Evolutionary conservation across 2,113 vertebrate genomes (phyloP).

Genomic region (Gulo gulo): DNA sequence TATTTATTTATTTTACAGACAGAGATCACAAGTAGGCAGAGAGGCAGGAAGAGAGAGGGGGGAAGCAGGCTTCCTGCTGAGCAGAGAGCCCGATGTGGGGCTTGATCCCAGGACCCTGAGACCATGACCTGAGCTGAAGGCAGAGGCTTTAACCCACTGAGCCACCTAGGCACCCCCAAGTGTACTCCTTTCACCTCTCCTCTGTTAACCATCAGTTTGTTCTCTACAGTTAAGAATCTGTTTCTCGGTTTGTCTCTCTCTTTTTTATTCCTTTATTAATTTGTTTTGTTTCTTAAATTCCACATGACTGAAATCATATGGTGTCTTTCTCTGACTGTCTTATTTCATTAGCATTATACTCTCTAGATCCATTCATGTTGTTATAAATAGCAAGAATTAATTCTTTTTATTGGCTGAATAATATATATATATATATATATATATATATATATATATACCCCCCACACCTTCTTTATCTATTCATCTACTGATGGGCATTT

Average conservation of each 20-base stretch:
- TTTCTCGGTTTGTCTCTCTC: background rate
- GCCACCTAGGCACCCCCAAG: too few relatives aligned
- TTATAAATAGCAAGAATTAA: background rate
- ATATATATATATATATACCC: background rate
- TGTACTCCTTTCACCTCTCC: background rate
- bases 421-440: background rate
- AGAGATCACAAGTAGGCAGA: too few relatives aligned
- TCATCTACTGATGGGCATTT: background rate
- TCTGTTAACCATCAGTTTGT: background rate
- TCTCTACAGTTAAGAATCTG: background rate
- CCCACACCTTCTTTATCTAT: background rate
- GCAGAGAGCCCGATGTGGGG: too few relatives aligned
- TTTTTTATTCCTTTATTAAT: background rate
- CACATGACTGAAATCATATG: background rate
- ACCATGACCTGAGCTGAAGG: too few relatives aligned
- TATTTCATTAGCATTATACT: background rate
- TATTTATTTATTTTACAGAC: too few relatives aligned
- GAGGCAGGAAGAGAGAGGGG: too few relatives aligned
- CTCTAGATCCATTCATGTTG: background rate
- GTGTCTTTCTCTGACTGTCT: background rate
- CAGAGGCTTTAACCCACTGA: too few relatives aligned
- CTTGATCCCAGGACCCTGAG: too few relatives aligned
- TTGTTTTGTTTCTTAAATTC: background rate
- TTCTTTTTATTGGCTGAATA: background rate
- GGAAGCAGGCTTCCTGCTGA: too few relatives aligned